Conservation (phyloP, 2,113 vertebrate species). For the Upupa epops region DNA sequence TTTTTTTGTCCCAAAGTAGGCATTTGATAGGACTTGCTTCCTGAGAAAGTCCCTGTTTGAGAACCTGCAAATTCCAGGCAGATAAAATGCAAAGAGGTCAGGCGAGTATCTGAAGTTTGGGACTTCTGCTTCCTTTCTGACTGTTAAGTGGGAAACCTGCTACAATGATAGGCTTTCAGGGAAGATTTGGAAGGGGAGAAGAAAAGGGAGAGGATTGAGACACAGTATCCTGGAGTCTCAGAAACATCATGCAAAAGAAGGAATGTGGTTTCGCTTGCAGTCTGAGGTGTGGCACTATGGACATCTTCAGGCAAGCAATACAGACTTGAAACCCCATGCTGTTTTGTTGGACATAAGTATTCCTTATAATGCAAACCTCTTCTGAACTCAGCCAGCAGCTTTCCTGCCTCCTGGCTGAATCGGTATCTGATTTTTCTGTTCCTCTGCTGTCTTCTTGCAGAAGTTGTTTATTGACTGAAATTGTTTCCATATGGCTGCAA, state of each 20-base stretch:
- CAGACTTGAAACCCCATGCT: neutral
- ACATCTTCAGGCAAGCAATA: neutral
- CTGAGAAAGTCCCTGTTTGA: neutral
- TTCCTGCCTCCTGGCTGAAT: slow-evolving; percentile 7
- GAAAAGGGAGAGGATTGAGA: neutral
- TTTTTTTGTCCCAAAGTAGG: neutral
- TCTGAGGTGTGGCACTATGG: neutral
- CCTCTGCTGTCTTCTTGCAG: slow-evolving; percentile 34
- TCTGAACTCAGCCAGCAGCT: neutral
- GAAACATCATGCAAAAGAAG: neutral
- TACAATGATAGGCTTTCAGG: neutral
- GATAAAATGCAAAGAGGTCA: neutral
- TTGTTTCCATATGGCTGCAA: slow-evolving; percentile 70
- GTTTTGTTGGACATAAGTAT: neutral
- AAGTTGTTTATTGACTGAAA: slow-evolving; percentile 68
- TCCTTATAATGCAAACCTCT: neutral
- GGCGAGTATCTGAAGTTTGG: neutral
- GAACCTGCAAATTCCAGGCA: neutral
- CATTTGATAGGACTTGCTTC: neutral
- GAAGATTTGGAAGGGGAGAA: neutral
- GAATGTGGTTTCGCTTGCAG: neutral
- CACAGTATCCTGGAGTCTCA: neutral
- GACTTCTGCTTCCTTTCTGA: slow-evolving; percentile 21
- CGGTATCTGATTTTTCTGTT: slow-evolving; percentile 36
- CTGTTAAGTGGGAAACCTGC: neutral